Conservation (phyloP, 2,797 vertebrate species). For the Aselliscus stoliczkanus region DNA sequence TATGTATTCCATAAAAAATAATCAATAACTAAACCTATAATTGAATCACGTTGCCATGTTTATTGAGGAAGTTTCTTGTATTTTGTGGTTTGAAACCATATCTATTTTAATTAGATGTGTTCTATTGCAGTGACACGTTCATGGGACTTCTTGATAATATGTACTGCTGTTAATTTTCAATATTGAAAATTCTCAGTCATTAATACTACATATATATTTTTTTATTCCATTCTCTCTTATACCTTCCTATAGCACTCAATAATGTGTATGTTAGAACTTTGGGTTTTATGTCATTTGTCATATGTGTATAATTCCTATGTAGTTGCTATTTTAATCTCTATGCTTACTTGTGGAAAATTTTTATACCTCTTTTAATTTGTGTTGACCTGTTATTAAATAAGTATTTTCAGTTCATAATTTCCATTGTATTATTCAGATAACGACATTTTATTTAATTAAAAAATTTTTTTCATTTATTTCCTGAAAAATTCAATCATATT, state of each 20-base stretch:
- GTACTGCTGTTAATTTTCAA: background rate
- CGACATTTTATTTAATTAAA: background rate
- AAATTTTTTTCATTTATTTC: background rate
- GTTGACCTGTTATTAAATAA: background rate
- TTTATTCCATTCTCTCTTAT: background rate
- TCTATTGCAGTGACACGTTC: background rate
- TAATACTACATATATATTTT: background rate
- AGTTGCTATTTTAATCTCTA: background rate
- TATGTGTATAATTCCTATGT: background rate
- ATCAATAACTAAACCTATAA: background rate
- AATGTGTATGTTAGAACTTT: background rate
- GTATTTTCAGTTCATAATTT: background rate
- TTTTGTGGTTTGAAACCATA: background rate
- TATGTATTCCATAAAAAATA: background rate
- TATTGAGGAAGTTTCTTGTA: background rate
- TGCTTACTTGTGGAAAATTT: background rate
- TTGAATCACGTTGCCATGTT: background rate
- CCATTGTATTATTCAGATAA: background rate
- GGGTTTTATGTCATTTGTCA: background rate
- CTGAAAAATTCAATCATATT: background rate
- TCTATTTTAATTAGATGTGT: background rate
- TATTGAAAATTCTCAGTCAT: background rate
- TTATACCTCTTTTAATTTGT: background rate
- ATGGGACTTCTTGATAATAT: background rate
- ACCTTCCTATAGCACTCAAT: background rate